A percentile compares a stretch with the other conserved stretches of the same genome.
Evolutionary conservation across 2,888 invertebrate species (phyloP).

Genomic region (Halictus quadricinctus): DNA sequence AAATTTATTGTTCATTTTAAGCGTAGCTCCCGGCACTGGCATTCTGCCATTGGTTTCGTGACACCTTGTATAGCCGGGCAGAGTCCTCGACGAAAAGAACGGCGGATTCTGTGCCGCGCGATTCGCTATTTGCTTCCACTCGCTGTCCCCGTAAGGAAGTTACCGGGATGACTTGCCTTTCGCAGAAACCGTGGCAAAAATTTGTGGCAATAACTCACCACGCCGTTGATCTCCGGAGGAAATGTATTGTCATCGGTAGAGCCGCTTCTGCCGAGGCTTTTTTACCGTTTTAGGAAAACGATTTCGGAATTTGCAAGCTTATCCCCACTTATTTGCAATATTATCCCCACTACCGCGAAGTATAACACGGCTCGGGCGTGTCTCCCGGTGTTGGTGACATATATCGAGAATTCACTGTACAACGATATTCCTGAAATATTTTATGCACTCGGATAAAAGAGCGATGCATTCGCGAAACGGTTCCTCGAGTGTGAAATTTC

Average conservation of each 20-base stretch:
- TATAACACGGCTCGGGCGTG: too few species aligned
- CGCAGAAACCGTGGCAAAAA: constrained; percentile 26
- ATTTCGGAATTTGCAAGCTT: neutral
- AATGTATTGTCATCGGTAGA: constrained; percentile 25
- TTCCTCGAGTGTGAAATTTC: neutral
- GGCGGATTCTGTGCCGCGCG: constrained; percentile 17
- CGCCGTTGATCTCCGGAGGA: constrained; percentile 1
- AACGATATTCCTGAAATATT: neutral
- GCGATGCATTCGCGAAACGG: neutral
- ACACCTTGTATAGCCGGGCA: neutral
- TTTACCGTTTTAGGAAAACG: constrained; percentile 6
- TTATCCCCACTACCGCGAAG: too few species aligned
- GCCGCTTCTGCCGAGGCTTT: constrained; percentile 4
- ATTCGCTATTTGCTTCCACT: constrained; percentile 26
- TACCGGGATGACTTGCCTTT: constrained; percentile 37
- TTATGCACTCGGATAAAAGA: neutral
- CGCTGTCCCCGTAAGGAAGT: constrained; percentile 25
- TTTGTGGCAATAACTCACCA: constrained; percentile 24
- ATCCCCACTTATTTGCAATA: too few species aligned
- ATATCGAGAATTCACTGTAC: too few species aligned
- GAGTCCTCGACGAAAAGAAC: constrained; percentile 48
- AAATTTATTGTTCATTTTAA: neutral
- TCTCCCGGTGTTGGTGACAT: too few species aligned
- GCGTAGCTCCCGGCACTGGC: neutral
- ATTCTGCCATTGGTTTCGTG: neutral